Percentiles rank a stretch among this genome's conserved stretches.
Conservation (phyloP, 2,888 invertebrate genomes). For the Cephus rjabovi region DNA sequence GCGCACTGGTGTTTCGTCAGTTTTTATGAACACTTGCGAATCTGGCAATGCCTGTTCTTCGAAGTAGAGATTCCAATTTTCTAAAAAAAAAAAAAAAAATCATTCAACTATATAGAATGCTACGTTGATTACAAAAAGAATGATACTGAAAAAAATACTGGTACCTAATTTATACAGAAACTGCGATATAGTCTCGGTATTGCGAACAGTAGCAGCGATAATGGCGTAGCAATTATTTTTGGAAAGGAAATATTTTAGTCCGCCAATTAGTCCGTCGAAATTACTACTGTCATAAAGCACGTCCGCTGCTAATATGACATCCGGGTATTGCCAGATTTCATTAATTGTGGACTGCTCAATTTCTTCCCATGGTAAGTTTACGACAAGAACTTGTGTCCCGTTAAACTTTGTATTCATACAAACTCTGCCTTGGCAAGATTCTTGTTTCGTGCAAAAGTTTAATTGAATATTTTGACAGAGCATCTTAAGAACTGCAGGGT, state of each 20-base stretch:
- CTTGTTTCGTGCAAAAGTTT: slow-evolving; percentile 67
- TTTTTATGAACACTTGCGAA: slow-evolving; percentile 40
- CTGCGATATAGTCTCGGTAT: slow-evolving; percentile 71
- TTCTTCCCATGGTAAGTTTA: slow-evolving; percentile 69
- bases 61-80: neutral
- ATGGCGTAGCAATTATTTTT: slow-evolving; percentile 64
- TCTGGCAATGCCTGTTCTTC: slow-evolving; percentile 29
- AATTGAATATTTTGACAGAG: slow-evolving; percentile 74
- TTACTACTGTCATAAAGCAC: slow-evolving; percentile 72
- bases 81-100: neutral
- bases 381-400: slow-evolving; percentile 47
- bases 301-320: slow-evolving; percentile 73
- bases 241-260: slow-evolving; percentile 66
- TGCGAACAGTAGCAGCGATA: slow-evolving; percentile 75
- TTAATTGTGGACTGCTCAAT: slow-evolving; percentile 55
- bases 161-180: slow-evolving; percentile 73
- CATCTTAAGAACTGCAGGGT: slow-evolving; percentile 73
- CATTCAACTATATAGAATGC: neutral
- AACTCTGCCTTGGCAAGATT: neutral
- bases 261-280: slow-evolving; percentile 67
- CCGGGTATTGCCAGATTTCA: slow-evolving; percentile 50
- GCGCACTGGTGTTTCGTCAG: slow-evolving; percentile 45
- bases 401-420: slow-evolving; percentile 21
- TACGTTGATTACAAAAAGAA: neutral
- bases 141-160: neutral